Conservation (phyloP, 2,797 vertebrate genomes). For the Sebastes kiyomatsui region DNA sequence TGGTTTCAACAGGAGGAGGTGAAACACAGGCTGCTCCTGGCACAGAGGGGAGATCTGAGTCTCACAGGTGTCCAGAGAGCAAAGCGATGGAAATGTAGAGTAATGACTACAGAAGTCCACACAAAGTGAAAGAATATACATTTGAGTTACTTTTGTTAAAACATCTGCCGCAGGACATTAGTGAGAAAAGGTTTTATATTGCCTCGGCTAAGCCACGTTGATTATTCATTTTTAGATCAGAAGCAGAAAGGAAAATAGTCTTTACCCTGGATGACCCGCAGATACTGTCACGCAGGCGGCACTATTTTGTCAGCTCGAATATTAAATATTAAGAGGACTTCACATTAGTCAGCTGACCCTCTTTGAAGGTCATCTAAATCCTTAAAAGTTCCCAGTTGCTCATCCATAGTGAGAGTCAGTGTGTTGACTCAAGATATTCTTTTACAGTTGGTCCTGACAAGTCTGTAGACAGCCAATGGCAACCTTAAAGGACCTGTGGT, state of each 20-base stretch:
- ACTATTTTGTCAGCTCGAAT: neutral
- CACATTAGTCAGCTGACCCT: neutral
- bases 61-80: constrained; percentile 14
- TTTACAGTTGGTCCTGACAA: neutral
- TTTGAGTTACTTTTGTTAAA: neutral
- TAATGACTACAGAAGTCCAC: neutral
- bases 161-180: neutral
- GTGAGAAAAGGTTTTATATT: neutral
- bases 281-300: neutral
- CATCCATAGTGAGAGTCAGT: neutral
- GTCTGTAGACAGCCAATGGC: neutral
- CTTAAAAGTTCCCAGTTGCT: neutral
- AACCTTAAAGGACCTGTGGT: too few species aligned
- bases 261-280: neutral
- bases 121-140: neutral
- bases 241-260: neutral
- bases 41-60: neutral
- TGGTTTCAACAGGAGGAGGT: constrained; percentile 45
- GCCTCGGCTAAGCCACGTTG: neutral
- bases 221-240: neutral
- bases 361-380: constrained; percentile 2
- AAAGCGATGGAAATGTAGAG: constrained; percentile 8
- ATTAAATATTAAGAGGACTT: constrained; percentile 12
- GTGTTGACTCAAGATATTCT: neutral
- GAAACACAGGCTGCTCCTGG: constrained; percentile 23